Percentiles rank a stretch among this genome's conserved stretches.
phyloP scores from a whole-genome alignment of 2,888 invertebrate genomes.

The Alviniconcha strummeri region DNA sequence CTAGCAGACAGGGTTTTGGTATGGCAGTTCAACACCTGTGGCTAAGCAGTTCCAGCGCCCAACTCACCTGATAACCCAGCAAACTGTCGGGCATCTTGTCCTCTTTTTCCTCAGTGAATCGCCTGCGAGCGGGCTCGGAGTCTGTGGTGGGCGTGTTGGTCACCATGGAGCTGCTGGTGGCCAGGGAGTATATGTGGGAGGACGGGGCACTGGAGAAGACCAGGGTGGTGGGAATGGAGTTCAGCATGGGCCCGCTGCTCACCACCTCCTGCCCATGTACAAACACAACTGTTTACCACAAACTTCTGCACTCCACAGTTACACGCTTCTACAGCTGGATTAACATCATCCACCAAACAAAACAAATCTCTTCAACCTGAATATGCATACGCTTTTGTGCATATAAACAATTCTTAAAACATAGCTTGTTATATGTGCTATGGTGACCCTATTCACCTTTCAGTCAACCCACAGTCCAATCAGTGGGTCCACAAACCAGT shows the following conservation, averaged over 20 bases:
- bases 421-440: too few relatives aligned
- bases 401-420: too few relatives aligned
- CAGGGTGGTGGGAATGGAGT: not conserved
- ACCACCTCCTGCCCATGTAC: constrained; percentile 29
- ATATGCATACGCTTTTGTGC: too few relatives aligned
- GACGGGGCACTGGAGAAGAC: constrained; percentile 29
- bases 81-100: constrained; percentile 68
- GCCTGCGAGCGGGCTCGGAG: constrained; percentile 54
- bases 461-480: too few relatives aligned
- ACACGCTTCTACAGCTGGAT: not conserved
- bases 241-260: constrained; percentile 31
- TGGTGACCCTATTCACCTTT: too few relatives aligned
- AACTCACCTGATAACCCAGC: constrained; percentile 67
- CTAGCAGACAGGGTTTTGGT: too few relatives aligned
- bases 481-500: too few relatives aligned
- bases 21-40: too few relatives aligned
- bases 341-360: not conserved
- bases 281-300: not conserved
- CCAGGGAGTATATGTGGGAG: constrained; percentile 42
- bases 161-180: constrained; percentile 40
- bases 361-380: too few relatives aligned
- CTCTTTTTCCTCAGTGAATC: constrained; percentile 69
- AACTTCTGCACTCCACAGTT: not conserved
- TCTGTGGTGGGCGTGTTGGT: constrained; percentile 48
- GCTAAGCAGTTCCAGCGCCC: not conserved